Evolutionary conservation across 2,888 invertebrate species (phyloP).

Genomic region (Tryphoninae sp.): DNA sequence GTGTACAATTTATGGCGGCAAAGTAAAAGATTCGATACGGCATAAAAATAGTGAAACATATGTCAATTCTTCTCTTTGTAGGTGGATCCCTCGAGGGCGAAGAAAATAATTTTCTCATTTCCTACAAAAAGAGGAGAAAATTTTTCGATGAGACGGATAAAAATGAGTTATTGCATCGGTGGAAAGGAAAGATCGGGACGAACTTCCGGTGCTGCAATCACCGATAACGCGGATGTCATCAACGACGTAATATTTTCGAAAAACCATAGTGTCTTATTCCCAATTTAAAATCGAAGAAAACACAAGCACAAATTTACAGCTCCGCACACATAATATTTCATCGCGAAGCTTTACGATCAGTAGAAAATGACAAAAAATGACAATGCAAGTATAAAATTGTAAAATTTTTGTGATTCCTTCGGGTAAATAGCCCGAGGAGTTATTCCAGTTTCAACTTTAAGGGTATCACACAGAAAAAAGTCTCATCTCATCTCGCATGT

Average conservation of each 20-base stretch:
- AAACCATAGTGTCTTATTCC: background rate
- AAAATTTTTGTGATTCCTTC: too few species aligned
- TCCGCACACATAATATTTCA: too few species aligned
- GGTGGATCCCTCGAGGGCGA: slow-evolving; percentile 6
- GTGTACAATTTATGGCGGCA: background rate
- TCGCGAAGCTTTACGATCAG: too few species aligned
- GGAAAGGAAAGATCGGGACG: slow-evolving; percentile 46
- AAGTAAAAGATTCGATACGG: background rate
- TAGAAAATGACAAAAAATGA: too few species aligned
- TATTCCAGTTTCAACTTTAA: too few species aligned
- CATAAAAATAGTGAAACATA: background rate
- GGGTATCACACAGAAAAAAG: too few species aligned
- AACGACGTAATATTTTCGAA: slow-evolving; percentile 38
- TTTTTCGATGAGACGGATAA: slow-evolving; percentile 11
- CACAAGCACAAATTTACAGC: too few species aligned
- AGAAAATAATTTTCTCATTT: slow-evolving; percentile 1
- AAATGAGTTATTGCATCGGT: slow-evolving; percentile 60
- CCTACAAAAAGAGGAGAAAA: background rate
- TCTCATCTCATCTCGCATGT: too few species aligned
- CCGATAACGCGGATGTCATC: slow-evolving; percentile 43
- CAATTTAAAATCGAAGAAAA: too few species aligned
- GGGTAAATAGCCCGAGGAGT: too few species aligned
- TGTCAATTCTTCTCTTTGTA: background rate
- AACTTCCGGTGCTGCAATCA: slow-evolving; percentile 29
- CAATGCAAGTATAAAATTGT: too few species aligned